Base-by-base conservation (phyloP, 2,113 vertebrate species). In the Nansenia antarctica region DNA sequence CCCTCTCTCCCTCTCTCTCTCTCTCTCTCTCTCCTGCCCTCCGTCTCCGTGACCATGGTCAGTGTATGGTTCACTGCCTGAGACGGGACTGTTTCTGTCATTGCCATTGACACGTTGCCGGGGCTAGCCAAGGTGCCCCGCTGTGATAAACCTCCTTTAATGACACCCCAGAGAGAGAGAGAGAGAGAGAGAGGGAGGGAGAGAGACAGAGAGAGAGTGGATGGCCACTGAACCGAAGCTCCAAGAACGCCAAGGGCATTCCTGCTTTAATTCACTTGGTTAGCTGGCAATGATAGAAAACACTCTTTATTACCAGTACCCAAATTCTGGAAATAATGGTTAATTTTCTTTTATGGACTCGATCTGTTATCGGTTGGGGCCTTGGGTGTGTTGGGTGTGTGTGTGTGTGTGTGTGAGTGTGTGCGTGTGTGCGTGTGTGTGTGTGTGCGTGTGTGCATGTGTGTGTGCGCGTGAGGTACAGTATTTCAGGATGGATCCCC, bases 1-100 rank as follows among this genome's bases (percentile, higher is more conserved):
- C 89, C 91, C 92, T 93, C 89, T 92, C 86, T 87, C 92, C 91
- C 92, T 74, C 85, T 81, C 79, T 89, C 82, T 93, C 89, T 92
- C 91, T 92, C 89, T 91, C 92, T n/a, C n/a, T n/a, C n/a, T n/a
- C n/a, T n/a, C n/a, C n/a, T n/a, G n/a, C n/a, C n/a, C n/a, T n/a
- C n/a, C n/a, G n/a, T n/a, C n/a, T n/a, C n/a, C n/a, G n/a, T 92
- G 92, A 90, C 90, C 92, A 93, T 91, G 93, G 92, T 94, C 94
- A 93, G 88, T 92, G 86, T 91, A 86, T 89, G 88, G 89, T 93
- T 92, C 85, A 85, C 74, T 82, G 89, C 85, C n/a, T 84, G 88
- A 85, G 87, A 87, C 89, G 86, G 80, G 54, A 31, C 76, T n/a
- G 77, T 68, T 74, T 91, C 81, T 89, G 84, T 91, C 81, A 86